A percentile compares a stretch with the other conserved stretches of the same genome.
Conservation (phyloP, 35 echinoderm and acorn worm genomes). For the Diadema setosum region DNA sequence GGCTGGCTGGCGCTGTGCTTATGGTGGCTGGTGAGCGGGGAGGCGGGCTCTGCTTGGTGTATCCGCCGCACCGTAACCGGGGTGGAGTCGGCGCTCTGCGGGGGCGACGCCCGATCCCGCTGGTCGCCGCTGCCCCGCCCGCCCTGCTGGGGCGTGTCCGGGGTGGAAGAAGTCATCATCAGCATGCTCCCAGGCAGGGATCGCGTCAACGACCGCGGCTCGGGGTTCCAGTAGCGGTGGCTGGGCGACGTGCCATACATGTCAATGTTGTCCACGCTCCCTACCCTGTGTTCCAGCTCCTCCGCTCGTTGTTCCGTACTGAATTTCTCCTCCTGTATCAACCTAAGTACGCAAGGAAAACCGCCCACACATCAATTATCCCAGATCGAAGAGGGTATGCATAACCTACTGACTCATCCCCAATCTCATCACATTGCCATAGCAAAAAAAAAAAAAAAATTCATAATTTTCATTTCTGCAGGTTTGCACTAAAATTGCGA, state of each 20-base stretch:
- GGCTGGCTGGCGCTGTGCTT: slow-evolving; percentile 91
- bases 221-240: slow-evolving; percentile 72
- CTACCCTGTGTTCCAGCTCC: slow-evolving; percentile 88
- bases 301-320: slow-evolving; percentile 88
- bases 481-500: too few relatives aligned
- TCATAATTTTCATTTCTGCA: too few relatives aligned
- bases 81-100: slow-evolving; percentile 80
- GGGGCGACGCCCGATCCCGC: slow-evolving; percentile 74
- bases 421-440: too few relatives aligned
- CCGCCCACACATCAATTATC: too few relatives aligned
- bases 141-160: neutral
- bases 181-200: slow-evolving; percentile 94
- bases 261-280: slow-evolving; percentile 96
- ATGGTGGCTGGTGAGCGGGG: slow-evolving; percentile 49
- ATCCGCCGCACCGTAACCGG: slow-evolving; percentile 49
- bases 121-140: too few relatives aligned
- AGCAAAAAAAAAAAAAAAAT: too few relatives aligned
- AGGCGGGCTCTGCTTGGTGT: slow-evolving; percentile 26
- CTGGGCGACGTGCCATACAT: slow-evolving; percentile 60
- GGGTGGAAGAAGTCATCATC: slow-evolving; percentile 13
- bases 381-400: too few relatives aligned
- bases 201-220: slow-evolving; percentile 68
- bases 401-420: too few relatives aligned
- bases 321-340: slow-evolving; percentile 98
- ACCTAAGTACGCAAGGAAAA: too few relatives aligned